Conservation (phyloP, 2,888 invertebrate species). For the Philereme transversata region DNA sequence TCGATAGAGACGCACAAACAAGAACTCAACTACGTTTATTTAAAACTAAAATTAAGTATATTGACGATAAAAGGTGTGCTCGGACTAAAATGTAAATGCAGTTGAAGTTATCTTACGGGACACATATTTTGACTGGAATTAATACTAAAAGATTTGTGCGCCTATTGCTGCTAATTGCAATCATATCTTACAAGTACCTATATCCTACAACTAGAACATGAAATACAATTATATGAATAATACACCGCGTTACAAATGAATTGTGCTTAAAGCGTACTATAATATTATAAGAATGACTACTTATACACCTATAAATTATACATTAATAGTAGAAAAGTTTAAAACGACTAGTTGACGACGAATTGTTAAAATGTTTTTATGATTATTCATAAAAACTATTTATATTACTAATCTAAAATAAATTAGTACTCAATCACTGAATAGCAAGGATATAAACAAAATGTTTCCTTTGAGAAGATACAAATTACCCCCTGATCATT, state of each 20-base stretch:
- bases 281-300: slow-evolving; percentile 41
- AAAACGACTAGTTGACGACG: slow-evolving; percentile 47
- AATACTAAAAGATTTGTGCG: slow-evolving; percentile 51
- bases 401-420: background rate
- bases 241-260: slow-evolving; percentile 52
- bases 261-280: slow-evolving; percentile 58
- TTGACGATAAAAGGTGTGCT: slow-evolving; percentile 25
- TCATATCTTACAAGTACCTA: slow-evolving; percentile 53
- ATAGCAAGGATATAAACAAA: background rate
- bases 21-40: slow-evolving; percentile 13
- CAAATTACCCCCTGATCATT: background rate
- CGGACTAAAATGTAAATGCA: slow-evolving; percentile 34
- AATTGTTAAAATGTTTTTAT: background rate
- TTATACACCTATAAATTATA: slow-evolving; percentile 36
- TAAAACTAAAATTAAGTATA: slow-evolving; percentile 1
- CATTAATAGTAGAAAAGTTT: slow-evolving; percentile 43
- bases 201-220: slow-evolving; percentile 59
- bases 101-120: slow-evolving; percentile 39
- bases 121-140: slow-evolving; percentile 41
- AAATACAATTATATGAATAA: slow-evolving; percentile 51
- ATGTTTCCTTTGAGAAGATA: slow-evolving; percentile 7
- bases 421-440: background rate
- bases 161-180: slow-evolving; percentile 59
- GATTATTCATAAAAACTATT: background rate
- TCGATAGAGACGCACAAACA: slow-evolving; percentile 40